Base-by-base conservation (phyloP, 2,113 vertebrate species). In the Lophius piscatorius region DNA sequence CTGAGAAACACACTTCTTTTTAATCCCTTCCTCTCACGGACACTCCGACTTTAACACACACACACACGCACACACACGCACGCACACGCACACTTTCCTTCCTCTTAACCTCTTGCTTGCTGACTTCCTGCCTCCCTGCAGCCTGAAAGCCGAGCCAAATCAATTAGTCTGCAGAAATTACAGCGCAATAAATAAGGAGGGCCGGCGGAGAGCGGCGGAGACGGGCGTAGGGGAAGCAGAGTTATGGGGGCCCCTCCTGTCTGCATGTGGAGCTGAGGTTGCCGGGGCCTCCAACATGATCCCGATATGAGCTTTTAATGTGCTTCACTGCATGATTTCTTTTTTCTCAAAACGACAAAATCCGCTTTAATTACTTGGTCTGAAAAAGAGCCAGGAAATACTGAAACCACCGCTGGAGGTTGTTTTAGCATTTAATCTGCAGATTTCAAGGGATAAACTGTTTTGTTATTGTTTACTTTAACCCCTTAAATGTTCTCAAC, bases 131-230 rank as follows among this genome's bases (percentile, higher is more conserved):
- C 79, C 73, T 78, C 65, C 70, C 63, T 48, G 50, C 69, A 74
- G 84, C 69, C 71, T 85, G 89, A 87, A 89, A 90, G 82, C 84
- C 63, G 75, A 89, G 84, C 89, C 87, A 88, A 90, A 91, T 90
- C 87, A 86, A 89, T 89, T 84, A 75, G 73, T 72, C 81, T 86
- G 81, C 51, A 81, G 72, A 87, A 87, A 87, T 87, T 83, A 87
- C 82, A 82, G 80, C 83, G 83, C 88, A 87, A 88, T 91, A 91
- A 91, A 91, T 90, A 88, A 88, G 23, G 29, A 67, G 75, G 78
- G 59, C 66, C 81, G 63, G 76, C 82, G 66, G 40, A 70, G 58
- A 50, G 51, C 61, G 24, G 45, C 12, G 35, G 76, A 76, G 81
- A 74, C 65, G 38, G 63, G 67, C 7, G 35, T 33, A 54, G 62